Base-by-base conservation (phyloP, 2,888 invertebrate species). In the Andrena haemorrhoa region DNA sequence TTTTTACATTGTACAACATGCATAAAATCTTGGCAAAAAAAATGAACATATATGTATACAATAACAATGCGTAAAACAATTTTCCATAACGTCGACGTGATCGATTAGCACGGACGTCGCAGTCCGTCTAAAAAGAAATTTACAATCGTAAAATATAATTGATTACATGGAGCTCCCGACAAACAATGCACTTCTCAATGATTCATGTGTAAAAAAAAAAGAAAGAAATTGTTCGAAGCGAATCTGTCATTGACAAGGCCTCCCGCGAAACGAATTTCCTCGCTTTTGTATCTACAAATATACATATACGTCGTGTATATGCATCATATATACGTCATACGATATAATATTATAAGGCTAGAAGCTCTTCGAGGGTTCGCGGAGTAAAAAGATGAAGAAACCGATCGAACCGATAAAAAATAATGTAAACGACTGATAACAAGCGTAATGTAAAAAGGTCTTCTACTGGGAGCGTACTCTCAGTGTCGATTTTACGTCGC, bases 171-270 rank as follows among this genome's bases (percentile, higher is more conserved):
- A 64, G 33, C 35, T 76, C 26, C 41, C 31, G 49, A 58, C 10
- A 12, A 33, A 66, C 23, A 12, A 23, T n/a, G 16, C 56, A 23
- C 12, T 41, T 49, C 23, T 47, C 35, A 47, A 64, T 51, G 16
- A 60, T 49, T n/a, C 12, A 33, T 23, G 35, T 29, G 56, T 64
- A 63, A 35, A 70, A 75, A 69, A 47, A 47, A 66, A 47, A 63
- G 29, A 75, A 79, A 69, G 49, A 51, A 70, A 81, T 60, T 65
- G 79, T 72, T 51, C 56, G 53, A 69, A 79, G 80, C 81, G 70
- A 82, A 81, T 81, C 82, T 81, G 76, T 75, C 76, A 76, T 77
- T 82, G 73, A 68, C 82, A 80, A 82, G 49, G 82, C 82, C 41
- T 77, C 51, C 73, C 77, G 77, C 69, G 66, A 79, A 79, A 76